Percentiles rank a stretch among this genome's conserved stretches.
Conservation (phyloP, 2,888 invertebrate genomes). For the Plebejus melissa region DNA sequence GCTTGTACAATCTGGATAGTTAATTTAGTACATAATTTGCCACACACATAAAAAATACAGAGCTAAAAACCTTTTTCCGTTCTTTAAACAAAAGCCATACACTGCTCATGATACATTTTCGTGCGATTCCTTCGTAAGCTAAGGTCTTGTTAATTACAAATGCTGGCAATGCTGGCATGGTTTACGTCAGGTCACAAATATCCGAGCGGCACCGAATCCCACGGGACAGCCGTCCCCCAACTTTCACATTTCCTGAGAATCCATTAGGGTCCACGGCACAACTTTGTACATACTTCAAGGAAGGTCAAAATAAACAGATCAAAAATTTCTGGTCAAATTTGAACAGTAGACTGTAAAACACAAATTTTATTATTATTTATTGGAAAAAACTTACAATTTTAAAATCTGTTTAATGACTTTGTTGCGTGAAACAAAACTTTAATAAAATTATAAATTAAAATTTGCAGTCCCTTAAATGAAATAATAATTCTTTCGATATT, state of each 20-base stretch:
- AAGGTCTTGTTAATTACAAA: conserved; percentile 9
- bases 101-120: background rate
- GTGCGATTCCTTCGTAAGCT: background rate
- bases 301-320: background rate
- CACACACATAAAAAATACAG: background rate
- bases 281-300: background rate
- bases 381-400: background rate
- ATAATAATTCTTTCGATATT: too few relatives aligned
- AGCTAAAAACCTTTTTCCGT: background rate
- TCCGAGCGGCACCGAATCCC: background rate
- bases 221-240: background rate
- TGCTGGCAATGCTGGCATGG: conserved; percentile 13
- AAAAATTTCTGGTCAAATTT: background rate
- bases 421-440: background rate
- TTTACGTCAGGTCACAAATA: conserved; percentile 2
- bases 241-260: conserved; percentile 17
- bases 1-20: too few relatives aligned
- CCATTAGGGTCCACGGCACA: conserved; percentile 13
- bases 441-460: too few relatives aligned
- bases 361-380: background rate
- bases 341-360: background rate
- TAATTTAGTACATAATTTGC: too few relatives aligned
- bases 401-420: background rate
- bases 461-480: too few relatives aligned
- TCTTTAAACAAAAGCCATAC: background rate